Evolutionary conservation across 2,797 vertebrate species (phyloP), one percentile per base, ranked within the genome.

Genomic region (Melanotaenia pygmaea): DNA sequence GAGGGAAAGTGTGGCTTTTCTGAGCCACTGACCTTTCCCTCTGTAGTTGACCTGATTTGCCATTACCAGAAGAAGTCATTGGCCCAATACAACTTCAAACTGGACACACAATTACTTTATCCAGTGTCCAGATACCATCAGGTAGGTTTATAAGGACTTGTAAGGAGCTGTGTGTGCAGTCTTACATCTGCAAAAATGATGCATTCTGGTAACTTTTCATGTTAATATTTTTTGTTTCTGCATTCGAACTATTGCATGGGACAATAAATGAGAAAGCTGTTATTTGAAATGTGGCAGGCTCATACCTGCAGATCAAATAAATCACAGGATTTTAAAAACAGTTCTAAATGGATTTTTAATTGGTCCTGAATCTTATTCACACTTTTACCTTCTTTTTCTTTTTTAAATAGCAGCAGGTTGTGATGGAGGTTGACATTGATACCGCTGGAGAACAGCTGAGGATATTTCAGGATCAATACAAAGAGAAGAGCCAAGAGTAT

Each of bases 101-200:
- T 98, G 90, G 97, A 98, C 90, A 97, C 95, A 1, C 92, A 90
- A 40, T 93, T 98, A 64, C 96, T 96, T 14, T 97, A 96, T 87
- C 96, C 97, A 0, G 86, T 98, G 84, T 97, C 96, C 85, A 96
- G 95, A 90, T 93, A 95, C 90, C 95, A 96, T 88, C 96, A 98
- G 95, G 97, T 97, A 77, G 13, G 82, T 80, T 5, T 34, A 20
- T 22, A 18, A n/a, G 12, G 26, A 10, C 5, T 51, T 2, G 1
- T 24, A 45, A 13, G 26, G 9, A 50, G 50, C 13, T 63, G n/a
- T 67, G n/a, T 66, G 18, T 32, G 10, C 22, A 5, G 6, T 40
- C 32, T 51, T 53, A 56, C 22, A 45, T 54, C 3, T 64, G 22
- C 51, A 5, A 12, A 40, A 2, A 32, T 37, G 45, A 30, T 57